A percentile compares a stretch with the other conserved stretches of the same genome.
Conservation (phyloP, 2,888 invertebrate species). For the Neria commutata region DNA sequence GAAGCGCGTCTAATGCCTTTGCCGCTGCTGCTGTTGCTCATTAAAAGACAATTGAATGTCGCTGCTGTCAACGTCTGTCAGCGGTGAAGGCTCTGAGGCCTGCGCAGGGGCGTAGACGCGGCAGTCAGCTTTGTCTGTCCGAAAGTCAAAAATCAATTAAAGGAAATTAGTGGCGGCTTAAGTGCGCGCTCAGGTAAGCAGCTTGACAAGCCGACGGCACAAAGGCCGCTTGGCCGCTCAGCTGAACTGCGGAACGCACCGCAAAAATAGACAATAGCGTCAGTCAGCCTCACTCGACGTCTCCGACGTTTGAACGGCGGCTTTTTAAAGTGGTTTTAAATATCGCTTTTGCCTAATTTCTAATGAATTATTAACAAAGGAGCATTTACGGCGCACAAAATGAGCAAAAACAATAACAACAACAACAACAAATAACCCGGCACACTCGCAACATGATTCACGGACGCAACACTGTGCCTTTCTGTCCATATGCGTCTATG, state of each 20-base stretch:
- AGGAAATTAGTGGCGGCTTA: background rate
- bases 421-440: slow-evolving; percentile 10
- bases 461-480: no score
- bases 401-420: slow-evolving; percentile 12
- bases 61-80: no score
- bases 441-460: slow-evolving; percentile 16
- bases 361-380: slow-evolving; percentile 33
- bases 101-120: no score
- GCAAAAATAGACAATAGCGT: background rate
- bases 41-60: no score
- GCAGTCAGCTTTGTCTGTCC: background rate
- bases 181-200: background rate
- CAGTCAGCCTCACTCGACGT: background rate
- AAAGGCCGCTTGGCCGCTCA: no score
- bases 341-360: no score
- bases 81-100: no score
- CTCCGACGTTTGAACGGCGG: background rate
- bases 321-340: background rate
- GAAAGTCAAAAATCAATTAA: background rate
- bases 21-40: no score
- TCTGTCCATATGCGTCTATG: no score
- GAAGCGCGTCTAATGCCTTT: no score
- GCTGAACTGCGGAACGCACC: no score
- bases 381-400: slow-evolving; percentile 30
- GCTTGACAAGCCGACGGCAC: no score